Evolutionary conservation across 2,888 invertebrate species (phyloP).

Genomic region (Syrista parreyssii): DNA sequence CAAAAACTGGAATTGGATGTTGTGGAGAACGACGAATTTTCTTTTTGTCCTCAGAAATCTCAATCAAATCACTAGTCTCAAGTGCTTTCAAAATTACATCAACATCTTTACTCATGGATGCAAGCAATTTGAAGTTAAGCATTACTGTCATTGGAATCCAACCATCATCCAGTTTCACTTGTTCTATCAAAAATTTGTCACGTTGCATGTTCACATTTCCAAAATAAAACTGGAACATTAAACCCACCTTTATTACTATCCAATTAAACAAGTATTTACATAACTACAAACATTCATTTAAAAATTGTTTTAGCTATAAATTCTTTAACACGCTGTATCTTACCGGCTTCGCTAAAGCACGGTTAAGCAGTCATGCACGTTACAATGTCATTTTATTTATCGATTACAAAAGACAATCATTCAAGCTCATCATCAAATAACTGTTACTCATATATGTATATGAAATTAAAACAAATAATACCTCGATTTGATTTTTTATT

Average conservation of each 20-base stretch:
- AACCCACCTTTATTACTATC: neutral
- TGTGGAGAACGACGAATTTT: slow-evolving; percentile 82
- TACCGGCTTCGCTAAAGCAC: too few species aligned
- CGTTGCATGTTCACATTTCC: slow-evolving; percentile 92
- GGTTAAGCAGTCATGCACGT: too few species aligned
- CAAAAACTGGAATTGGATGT: slow-evolving; percentile 84
- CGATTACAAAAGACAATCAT: neutral
- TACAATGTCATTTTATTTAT: too few species aligned
- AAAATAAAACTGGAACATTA: slow-evolving; percentile 74
- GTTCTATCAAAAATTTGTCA: slow-evolving; percentile 93
- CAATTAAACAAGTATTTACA: neutral
- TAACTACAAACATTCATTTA: neutral
- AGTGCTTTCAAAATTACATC: slow-evolving; percentile 80
- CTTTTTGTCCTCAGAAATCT: slow-evolving; percentile 75
- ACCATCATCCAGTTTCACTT: slow-evolving; percentile 86
- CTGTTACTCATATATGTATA: neutral
- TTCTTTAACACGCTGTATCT: too few species aligned
- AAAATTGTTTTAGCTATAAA: neutral
- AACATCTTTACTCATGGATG: slow-evolving; percentile 76
- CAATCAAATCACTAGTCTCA: slow-evolving; percentile 73
- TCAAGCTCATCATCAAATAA: neutral
- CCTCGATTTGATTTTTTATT: slow-evolving; percentile 54
- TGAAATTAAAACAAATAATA: slow-evolving; percentile 24
- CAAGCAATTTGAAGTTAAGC: slow-evolving; percentile 89
- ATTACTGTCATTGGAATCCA: slow-evolving; percentile 90